Percentiles rank a stretch among this genome's conserved stretches.
Evolutionary conservation across 2,888 invertebrate genomes (phyloP).

Genomic region (Conomelus anceps): DNA sequence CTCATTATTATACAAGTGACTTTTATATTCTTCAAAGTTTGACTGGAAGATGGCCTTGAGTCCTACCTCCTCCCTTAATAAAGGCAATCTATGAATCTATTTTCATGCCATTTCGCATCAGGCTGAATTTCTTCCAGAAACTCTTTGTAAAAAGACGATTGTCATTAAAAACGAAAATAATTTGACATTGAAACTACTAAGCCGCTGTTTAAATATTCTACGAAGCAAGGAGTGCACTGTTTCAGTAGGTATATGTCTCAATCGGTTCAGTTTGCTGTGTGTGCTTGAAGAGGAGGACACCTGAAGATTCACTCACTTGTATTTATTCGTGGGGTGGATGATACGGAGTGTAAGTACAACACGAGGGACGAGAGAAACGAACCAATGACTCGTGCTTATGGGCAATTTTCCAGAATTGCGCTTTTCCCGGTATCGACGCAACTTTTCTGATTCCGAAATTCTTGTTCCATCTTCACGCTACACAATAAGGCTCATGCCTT

Average conservation of each 20-base stretch:
- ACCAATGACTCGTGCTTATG: slow-evolving; percentile 13
- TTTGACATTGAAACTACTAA: neutral
- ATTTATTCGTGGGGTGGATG: neutral
- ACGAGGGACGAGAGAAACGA: neutral
- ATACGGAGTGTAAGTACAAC: neutral
- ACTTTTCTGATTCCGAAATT: slow-evolving; percentile 9
- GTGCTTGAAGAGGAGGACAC: neutral
- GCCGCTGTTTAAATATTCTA: neutral
- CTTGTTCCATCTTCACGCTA: neutral
- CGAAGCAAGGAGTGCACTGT: neutral
- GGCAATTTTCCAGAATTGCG: slow-evolving; percentile 6
- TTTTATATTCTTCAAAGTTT: too few species aligned
- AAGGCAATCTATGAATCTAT: too few species aligned
- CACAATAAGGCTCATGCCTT: neutral
- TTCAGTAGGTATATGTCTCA: neutral
- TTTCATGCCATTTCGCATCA: too few species aligned
- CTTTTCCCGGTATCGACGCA: neutral
- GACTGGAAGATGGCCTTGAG: too few species aligned
- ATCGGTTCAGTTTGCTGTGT: neutral
- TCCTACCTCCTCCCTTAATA: too few species aligned
- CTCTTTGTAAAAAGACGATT: neutral
- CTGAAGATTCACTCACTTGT: neutral
- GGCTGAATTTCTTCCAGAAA: too few species aligned
- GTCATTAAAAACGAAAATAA: neutral
- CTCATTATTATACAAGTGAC: too few species aligned